Percentiles rank a stretch among this genome's conserved stretches.
Conservation (phyloP, 35 echinoderm and acorn worm species). For the Amphiura filiformis region DNA sequence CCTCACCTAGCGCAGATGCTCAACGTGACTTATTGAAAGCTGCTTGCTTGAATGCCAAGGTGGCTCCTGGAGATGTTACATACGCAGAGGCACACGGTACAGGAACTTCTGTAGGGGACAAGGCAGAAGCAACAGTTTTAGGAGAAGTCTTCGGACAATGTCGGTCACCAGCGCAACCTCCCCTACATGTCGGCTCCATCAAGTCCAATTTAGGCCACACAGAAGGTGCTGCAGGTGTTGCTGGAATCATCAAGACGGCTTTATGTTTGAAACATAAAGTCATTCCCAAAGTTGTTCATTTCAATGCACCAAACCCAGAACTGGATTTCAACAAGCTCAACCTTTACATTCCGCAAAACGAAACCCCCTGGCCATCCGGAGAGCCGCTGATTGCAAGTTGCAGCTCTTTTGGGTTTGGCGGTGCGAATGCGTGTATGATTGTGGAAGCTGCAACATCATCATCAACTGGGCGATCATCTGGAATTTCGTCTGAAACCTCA, state of each 20-base stretch:
- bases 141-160: slow-evolving; percentile 23
- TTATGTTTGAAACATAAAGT: slow-evolving; percentile 36
- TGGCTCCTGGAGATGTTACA: slow-evolving; percentile 5
- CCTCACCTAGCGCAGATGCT: slow-evolving; percentile 27
- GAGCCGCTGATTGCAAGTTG: slow-evolving; percentile 39
- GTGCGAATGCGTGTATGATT: slow-evolving; percentile 63
- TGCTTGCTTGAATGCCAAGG: slow-evolving; percentile 23
- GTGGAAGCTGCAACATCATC: slow-evolving; percentile 33
- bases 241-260: slow-evolving; percentile 55
- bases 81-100: slow-evolving; percentile 53
- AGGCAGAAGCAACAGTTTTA: slow-evolving; percentile 29
- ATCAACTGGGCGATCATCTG: not conserved
- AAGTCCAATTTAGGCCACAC: slow-evolving; percentile 72
- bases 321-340: slow-evolving; percentile 35
- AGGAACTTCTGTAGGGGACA: slow-evolving; percentile 44
- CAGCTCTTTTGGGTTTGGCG: slow-evolving; percentile 75
- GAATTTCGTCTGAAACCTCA: not conserved
- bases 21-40: slow-evolving; percentile 17
- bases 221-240: slow-evolving; percentile 55
- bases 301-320: slow-evolving; percentile 23
- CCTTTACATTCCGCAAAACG: slow-evolving; percentile 20
- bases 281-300: slow-evolving; percentile 63
- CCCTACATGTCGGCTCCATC: slow-evolving; percentile 57
- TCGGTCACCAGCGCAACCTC: slow-evolving; percentile 13
- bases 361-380: slow-evolving; percentile 38